Evolutionary conservation across 2,888 invertebrate species (phyloP), one percentile per base, ranked within the genome.

Genomic region (Alcis repandata): DNA sequence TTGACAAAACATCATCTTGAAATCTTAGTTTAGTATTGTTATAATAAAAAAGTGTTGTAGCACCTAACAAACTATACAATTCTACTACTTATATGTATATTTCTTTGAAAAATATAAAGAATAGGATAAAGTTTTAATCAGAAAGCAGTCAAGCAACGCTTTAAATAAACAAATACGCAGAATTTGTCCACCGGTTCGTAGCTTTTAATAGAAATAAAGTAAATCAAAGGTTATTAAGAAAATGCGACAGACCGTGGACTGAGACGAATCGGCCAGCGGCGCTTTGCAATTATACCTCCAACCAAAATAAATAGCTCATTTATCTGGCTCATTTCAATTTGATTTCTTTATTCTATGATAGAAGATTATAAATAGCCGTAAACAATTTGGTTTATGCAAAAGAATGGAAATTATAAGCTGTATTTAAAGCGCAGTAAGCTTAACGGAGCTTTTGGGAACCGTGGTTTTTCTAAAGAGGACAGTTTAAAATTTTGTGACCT

Each of bases 301-400:
- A 13, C n/a, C 33, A 20, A 53, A 54, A 61, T 54, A 46, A 54
- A 61, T 43, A 17, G 6, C 11, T 32, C 41, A 19, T 53, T 40
- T 62, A 68, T 45, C 11, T 46, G 59, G 43, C 40, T 56, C 59
- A 59, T 59, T 59, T 41, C 15, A n/a, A 49, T 73, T 75, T 75
- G 69, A 61, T 71, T 60, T 68, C 67, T 69, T 72, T 67, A 69
- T 67, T 59, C 63, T 9, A 13, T 32, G 27, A 38, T 46, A 11
- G 48, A 54, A 51, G 19, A 51, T 36, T 51, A 51, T 6, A 36
- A 51, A 38, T 36, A 17, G 13, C 36, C 36, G 51, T 36, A 36
- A 19, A 51, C 13, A 36, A 51, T 20, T 38, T 38, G 36, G 13
- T 51, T 8, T 33, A 17, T 32, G 33, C 17, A 17, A 33, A 45